Conservation (phyloP, 2,888 invertebrate species). For the Sceliomorpha sp. region DNA sequence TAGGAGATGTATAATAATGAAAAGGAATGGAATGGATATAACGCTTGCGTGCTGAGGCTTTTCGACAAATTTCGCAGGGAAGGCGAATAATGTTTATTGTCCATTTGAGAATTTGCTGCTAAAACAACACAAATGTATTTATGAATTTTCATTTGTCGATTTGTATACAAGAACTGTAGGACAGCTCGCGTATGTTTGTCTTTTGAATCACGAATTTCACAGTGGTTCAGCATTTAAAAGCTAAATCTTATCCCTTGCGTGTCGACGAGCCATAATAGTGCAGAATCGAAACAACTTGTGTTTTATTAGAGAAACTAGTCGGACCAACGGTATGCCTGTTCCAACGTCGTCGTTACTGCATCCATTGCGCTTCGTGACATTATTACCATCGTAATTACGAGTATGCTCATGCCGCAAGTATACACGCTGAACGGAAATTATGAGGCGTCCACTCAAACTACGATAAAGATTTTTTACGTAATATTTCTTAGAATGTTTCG, state of each 20-base stretch:
- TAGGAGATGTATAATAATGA: too few species aligned
- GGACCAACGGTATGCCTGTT: constrained; percentile 22
- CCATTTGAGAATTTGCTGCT: too few species aligned
- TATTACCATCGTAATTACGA: constrained; percentile 71
- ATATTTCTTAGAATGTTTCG: too few species aligned
- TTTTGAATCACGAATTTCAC: constrained; percentile 22
- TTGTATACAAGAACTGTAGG: background rate
- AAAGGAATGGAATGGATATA: too few species aligned
- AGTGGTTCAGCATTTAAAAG: constrained; percentile 61
- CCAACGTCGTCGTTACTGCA: constrained; percentile 37
- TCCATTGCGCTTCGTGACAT: constrained; percentile 69
- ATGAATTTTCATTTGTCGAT: background rate
- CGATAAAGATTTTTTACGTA: constrained; percentile 4
- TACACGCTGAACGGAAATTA: constrained; percentile 1
- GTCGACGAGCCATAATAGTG: constrained; percentile 65
- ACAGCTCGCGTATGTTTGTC: constrained; percentile 4
- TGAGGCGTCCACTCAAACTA: constrained; percentile 6
- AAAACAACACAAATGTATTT: constrained; percentile 7
- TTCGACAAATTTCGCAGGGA: too few species aligned
- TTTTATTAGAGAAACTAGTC: constrained; percentile 50
- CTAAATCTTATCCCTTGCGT: constrained; percentile 69
- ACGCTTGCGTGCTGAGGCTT: too few species aligned
- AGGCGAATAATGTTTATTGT: too few species aligned
- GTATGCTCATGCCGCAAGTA: constrained; percentile 6
- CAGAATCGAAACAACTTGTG: constrained; percentile 72